Conservation (phyloP, 2,113 vertebrate genomes). For the Toxostoma redivivum region DNA sequence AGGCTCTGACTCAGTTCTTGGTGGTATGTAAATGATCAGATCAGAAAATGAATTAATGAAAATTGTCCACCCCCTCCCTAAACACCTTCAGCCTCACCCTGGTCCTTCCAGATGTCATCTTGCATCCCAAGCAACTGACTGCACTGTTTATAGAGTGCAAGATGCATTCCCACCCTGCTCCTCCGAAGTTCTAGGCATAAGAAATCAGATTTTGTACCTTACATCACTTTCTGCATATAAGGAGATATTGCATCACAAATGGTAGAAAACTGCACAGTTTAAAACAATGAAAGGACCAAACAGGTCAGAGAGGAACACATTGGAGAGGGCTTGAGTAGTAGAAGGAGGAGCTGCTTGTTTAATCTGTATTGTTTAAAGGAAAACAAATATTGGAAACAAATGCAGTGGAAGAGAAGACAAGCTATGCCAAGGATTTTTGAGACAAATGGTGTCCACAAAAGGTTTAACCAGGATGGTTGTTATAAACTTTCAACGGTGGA, state of each 20-base stretch:
- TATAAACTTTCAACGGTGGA: background rate
- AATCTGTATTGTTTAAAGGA: background rate
- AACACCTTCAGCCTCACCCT: background rate
- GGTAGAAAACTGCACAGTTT: background rate
- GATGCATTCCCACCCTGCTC: background rate
- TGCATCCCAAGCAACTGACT: background rate
- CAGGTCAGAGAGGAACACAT: background rate
- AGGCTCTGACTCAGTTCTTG: background rate
- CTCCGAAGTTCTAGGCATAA: background rate
- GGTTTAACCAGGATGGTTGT: accelerated
- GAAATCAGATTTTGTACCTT: background rate
- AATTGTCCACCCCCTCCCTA: accelerated
- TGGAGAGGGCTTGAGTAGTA: background rate
- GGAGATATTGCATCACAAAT: background rate
- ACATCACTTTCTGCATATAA: background rate
- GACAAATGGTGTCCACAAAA: background rate
- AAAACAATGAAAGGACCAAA: background rate
- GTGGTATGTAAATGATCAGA: background rate
- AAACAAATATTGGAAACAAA: background rate
- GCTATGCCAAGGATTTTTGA: background rate
- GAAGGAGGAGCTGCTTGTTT: background rate
- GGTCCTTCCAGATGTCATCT: background rate
- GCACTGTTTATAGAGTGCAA: background rate
- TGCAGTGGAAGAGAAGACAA: background rate
- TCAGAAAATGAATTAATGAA: background rate